A percentile compares a stretch with the other conserved stretches of the same genome.
These are phyloP conservation scores for Marronus borbonicus DNA, from an alignment of 2,888 invertebrate species.

Conservation along the genomic window DNA sequence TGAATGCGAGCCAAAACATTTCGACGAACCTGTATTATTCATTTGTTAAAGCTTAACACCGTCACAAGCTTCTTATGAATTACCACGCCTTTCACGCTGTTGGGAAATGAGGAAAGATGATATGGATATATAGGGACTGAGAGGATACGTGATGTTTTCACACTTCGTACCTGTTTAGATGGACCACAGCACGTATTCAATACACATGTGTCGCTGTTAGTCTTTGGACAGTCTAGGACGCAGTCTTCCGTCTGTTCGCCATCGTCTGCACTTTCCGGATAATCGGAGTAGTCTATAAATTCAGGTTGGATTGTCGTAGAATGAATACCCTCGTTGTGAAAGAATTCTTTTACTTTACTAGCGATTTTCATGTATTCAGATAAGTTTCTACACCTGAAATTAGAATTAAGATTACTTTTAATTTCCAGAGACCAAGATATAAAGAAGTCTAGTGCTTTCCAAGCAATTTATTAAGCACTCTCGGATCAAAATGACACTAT, in stretches of 20 bases:
- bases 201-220: constrained; percentile 82
- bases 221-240: constrained; percentile 90
- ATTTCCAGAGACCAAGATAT: not conserved
- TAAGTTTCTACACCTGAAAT: constrained; percentile 87
- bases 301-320: constrained; percentile 99
- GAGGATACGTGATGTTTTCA: not conserved
- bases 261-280: constrained; percentile 66
- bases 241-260: constrained; percentile 78
- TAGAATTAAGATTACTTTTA: not conserved
- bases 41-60: not conserved
- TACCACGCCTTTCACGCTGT: constrained; percentile 4
- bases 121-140: not conserved
- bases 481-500: too few relatives aligned
- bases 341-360: constrained; percentile 96
- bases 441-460: too few relatives aligned
- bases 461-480: too few relatives aligned
- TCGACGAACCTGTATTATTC: too few relatives aligned
- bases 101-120: not conserved
- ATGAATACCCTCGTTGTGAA: constrained; percentile 98
- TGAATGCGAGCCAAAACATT: too few relatives aligned
- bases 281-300: constrained; percentile 86
- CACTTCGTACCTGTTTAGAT: constrained; percentile 78
- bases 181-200: constrained; percentile 92
- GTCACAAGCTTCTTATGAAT: not conserved
- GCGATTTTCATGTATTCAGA: constrained; percentile 98